These are phyloP conservation scores for Macrosteles quadrilineatus DNA, from an alignment of 1,140 invertebrate species.

Conservation along the genomic window DNA sequence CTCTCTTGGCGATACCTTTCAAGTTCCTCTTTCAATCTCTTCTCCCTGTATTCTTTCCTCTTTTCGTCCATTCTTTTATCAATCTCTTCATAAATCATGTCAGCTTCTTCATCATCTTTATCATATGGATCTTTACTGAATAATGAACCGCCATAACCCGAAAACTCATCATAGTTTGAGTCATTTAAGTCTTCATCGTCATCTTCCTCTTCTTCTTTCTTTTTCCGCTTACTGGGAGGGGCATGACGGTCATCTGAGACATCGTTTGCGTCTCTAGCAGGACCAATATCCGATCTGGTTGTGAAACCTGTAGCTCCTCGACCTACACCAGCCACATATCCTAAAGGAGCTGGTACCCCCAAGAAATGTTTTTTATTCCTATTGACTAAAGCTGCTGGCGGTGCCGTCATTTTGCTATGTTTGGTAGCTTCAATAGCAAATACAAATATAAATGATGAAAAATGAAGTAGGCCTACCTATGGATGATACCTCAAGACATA, in stretches of 20 bases:
- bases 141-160: slow-evolving; percentile 96
- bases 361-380: slow-evolving; percentile 89
- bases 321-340: slow-evolving; percentile 96
- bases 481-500: no score
- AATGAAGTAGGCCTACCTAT: no score
- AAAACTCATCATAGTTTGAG: slow-evolving; percentile 99
- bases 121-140: slow-evolving; percentile 99
- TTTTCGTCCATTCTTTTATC: slow-evolving; percentile 99
- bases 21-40: slow-evolving; percentile 75
- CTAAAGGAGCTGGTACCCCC: slow-evolving; percentile 89
- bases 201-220: slow-evolving; percentile 94
- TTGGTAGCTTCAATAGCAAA: no score
- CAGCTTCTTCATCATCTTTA: slow-evolving; percentile 99
- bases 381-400: slow-evolving; percentile 45
- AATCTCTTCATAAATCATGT: slow-evolving; percentile 98
- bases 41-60: slow-evolving; percentile 82
- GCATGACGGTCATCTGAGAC: slow-evolving; percentile 97
- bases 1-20: slow-evolving; percentile 98
- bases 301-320: slow-evolving; percentile 99
- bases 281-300: slow-evolving; percentile 99
- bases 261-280: slow-evolving; percentile 96
- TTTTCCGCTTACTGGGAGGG: slow-evolving; percentile 86
- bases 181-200: slow-evolving; percentile 99
- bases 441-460: no score
- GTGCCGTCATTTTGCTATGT: slow-evolving; percentile 39